Evolutionary conservation across 2,888 invertebrate species (phyloP).

Genomic region (Watsonalla binaria): DNA sequence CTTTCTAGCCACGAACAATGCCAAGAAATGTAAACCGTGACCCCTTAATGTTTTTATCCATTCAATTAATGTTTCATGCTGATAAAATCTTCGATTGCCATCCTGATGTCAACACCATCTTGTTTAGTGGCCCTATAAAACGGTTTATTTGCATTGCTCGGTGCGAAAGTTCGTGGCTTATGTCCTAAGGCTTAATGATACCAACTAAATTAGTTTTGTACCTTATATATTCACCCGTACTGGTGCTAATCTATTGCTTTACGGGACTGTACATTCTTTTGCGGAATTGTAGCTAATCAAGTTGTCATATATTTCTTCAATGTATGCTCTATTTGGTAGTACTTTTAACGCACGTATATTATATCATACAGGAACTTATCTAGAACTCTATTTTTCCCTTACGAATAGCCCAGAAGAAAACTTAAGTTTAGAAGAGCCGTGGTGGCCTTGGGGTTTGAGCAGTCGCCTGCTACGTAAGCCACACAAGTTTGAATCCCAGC

Average conservation of each 20-base stretch:
- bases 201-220: constrained; percentile 33
- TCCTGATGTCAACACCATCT: not conserved
- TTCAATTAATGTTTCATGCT: not conserved
- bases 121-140: constrained; percentile 18
- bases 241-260: not conserved
- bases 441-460: too few relatives aligned
- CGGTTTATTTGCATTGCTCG: constrained; percentile 24
- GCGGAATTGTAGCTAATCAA: not conserved
- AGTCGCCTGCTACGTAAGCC: too few relatives aligned
- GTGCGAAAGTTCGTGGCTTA: constrained; percentile 39
- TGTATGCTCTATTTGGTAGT: not conserved
- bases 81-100: not conserved
- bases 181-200: constrained; percentile 34
- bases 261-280: not conserved
- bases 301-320: not conserved
- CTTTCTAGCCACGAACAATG: not conserved
- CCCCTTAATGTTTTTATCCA: not conserved
- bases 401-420: too few relatives aligned
- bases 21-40: not conserved
- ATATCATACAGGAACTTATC: too few relatives aligned
- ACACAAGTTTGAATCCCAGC: too few relatives aligned
- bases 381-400: too few relatives aligned
- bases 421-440: too few relatives aligned
- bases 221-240: constrained; percentile 16
- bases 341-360: too few relatives aligned